Evolutionary conservation across 2,888 invertebrate species (phyloP), one percentile per base, ranked within the genome.

Genomic region (Biston stratarius): DNA sequence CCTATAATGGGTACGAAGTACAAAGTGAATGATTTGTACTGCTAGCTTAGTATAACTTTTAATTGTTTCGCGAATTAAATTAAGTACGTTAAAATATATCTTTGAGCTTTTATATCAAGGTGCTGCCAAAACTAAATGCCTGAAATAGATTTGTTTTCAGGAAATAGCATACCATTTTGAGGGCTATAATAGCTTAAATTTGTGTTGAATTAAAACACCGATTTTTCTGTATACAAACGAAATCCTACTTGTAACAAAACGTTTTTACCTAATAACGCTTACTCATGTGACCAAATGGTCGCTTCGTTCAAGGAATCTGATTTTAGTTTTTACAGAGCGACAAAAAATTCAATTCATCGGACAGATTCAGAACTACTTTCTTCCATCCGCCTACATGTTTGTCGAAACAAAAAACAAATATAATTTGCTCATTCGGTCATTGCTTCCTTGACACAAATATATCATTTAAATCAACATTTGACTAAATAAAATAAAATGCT

Each of bases 391-490:
- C 61, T 61, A 69, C 67, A 65, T 38, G 65, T 64, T 67, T 69
- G 60, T 15, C 55, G n/a, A 61, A n/a, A 45, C 55, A 49, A 57
- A 67, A 63, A 62, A 55, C 62, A 62, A 62, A 62, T 36, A 58
- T 48, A 12, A 49, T 59, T 59, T 55, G 36, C 47, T 48, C 49
- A 62, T 62, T 67, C 68, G 64, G 72, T 68, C 74, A 71, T 47
- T 58, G 69, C 59, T 70, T 64, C 68, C 63, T 70, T 72, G 73
- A 74, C 75, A 69, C 70, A 66, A 71, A 74, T 72, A 68, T 61
- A 69, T 67, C 61, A 63, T 6, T 61, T 52, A 57, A 70, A 67
- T 51, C 60, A 56, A 63, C 57, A 68, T 55, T 64, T 52, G 59
- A 38, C 55, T 64, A 24, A 24, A 24, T 24, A 42, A 56, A 53